Conservation (phyloP, 2,888 invertebrate species). For the Rotaria sp. region DNA sequence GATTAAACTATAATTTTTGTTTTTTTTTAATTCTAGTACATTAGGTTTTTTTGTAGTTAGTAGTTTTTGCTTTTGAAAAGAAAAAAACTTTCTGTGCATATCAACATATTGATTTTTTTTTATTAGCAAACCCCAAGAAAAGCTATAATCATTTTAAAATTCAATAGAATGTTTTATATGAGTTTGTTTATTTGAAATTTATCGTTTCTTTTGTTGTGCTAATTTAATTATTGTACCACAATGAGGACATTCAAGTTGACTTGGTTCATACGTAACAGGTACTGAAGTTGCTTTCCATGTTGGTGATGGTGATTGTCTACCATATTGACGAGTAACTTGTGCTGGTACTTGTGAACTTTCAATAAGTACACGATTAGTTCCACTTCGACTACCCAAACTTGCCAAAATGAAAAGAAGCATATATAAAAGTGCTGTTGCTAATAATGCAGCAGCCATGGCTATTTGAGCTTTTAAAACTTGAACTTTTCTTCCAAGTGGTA, state of each 20-base stretch:
- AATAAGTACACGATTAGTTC: background rate
- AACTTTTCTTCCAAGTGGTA: background rate
- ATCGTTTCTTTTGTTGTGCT: background rate
- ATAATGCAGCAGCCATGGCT: background rate
- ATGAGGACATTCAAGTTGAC: conserved; percentile 24
- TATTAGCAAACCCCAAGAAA: background rate
- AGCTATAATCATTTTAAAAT: background rate
- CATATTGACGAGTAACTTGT: background rate
- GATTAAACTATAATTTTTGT: background rate
- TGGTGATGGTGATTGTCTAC: background rate
- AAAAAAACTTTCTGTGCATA: background rate
- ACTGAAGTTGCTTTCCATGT: background rate
- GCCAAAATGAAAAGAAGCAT: conserved; percentile 13
- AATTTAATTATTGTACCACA: conserved; percentile 12
- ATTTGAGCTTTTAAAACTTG: conserved; percentile 1
- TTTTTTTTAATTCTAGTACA: background rate
- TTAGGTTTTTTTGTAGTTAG: background rate
- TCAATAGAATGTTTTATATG: background rate
- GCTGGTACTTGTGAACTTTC: background rate
- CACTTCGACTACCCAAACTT: background rate
- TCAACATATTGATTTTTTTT: background rate
- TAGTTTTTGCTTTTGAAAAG: background rate
- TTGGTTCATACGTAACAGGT: conserved; percentile 13
- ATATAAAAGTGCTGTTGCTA: conserved; percentile 10
- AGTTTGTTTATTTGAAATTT: background rate